Base-by-base conservation (phyloP, 2,888 invertebrate species). In the Agapetus fuscipes region DNA sequence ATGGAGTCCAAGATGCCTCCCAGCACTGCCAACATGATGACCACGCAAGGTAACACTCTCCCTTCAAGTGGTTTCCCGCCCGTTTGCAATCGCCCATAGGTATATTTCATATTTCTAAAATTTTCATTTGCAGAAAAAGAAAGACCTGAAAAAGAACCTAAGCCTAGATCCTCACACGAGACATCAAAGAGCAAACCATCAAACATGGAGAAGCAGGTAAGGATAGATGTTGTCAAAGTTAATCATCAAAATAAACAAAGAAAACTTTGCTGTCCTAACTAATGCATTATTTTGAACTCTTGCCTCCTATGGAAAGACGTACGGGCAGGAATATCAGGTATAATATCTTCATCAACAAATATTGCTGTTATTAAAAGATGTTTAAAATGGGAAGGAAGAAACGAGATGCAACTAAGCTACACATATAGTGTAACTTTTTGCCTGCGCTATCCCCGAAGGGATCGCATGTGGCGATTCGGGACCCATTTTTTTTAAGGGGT, bases 161-260 rank as follows among this genome's bases (percentile, higher is more conserved):
- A 67, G 52, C 56, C 56, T 6, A 61, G 66, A 48, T 46, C 60
- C 2, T 44, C 53, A 2, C 37, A 65, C 3, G 69, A 68, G 32
- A 64, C 61, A 35, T 66, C 66, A 48, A 61, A 67, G 29, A 64
- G 61, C 38, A 58, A 67, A 14, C 67, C 66, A 1, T 62, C 61
- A 10, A 69, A 83, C 45, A 83, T 88, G 62, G 88, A 88, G 55
- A 89, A 89, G 64, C 88, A 89, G 80, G 88, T 88, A 64, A 64
- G 56, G 10, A 10, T 31, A 7, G 9, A 31, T 14, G 7, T 11
- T 7, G n/a, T 14, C 7, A 7, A 24, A 5, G 6, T 24, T 6
- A 5, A 9, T 24, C 6, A 24, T 9, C 10, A 24, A 24, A 24
- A 24, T 31, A 20, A 12, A 20, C 10, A 5, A 33, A 11, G 17